Conservation (phyloP, 92 coral and sea anemone genomes). For the Porites cylindrica region DNA sequence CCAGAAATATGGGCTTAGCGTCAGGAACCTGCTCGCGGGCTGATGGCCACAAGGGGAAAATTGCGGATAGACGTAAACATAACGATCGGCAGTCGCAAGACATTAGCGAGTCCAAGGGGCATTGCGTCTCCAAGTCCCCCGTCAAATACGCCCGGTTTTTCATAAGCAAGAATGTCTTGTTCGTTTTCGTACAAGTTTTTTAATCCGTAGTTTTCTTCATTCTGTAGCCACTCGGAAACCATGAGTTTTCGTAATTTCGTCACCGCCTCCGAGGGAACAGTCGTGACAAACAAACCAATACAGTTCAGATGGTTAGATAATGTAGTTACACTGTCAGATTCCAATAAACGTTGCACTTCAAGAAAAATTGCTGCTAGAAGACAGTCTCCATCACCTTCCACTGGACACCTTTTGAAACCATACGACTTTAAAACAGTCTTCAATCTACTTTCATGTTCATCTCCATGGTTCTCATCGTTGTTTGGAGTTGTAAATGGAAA, state of each 20-base stretch:
- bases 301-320: not conserved
- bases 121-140: constrained; percentile 12
- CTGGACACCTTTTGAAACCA: not conserved
- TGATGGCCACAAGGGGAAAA: constrained; percentile 9
- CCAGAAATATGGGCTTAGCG: not conserved
- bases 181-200: not conserved
- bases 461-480: not conserved
- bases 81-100: constrained; percentile 8
- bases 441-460: not conserved
- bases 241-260: constrained; percentile 12
- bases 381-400: constrained; percentile 10
- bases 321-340: not conserved
- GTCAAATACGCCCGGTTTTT: constrained; percentile 9
- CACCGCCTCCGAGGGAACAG: not conserved
- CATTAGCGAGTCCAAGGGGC: constrained; percentile 15
- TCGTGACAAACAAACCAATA: not conserved
- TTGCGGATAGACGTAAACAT: constrained; percentile 23
- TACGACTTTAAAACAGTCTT: not conserved
- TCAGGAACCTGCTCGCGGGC: constrained; percentile 10
- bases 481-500: not conserved
- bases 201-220: not conserved
- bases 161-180: constrained; percentile 2
- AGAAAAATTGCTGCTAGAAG: not conserved
- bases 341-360: not conserved
- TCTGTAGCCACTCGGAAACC: constrained; percentile 22